A percentile compares a stretch with the other conserved stretches of the same genome.
phyloP scores from a whole-genome alignment of 1,140 invertebrate genomes.

The Drosophila watanabei region DNA sequence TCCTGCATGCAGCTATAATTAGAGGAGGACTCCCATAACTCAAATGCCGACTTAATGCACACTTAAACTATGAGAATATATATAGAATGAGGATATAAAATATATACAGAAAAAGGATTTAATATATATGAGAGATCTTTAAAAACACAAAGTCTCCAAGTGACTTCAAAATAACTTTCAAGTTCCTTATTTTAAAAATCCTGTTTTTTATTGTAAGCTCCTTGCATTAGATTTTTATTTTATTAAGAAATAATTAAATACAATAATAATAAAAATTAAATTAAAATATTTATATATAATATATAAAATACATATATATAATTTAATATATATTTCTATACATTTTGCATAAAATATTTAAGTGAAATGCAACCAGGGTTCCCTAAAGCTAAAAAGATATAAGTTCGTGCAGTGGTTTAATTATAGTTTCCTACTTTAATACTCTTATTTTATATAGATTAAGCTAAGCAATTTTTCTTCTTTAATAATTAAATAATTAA shows the following conservation, averaged over 20 bases:
- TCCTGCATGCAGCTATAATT: constrained; percentile 13
- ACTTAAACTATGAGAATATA: neutral
- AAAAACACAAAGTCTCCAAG: no score
- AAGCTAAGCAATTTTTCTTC: no score
- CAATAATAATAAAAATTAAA: neutral
- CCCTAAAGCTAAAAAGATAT: no score
- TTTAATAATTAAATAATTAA: no score
- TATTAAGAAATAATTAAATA: neutral
- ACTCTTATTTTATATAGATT: no score
- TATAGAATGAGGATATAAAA: neutral
- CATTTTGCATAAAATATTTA: no score
- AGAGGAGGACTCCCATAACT: neutral
- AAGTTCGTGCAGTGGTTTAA: no score
- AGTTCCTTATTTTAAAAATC: neutral
- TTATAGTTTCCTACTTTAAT: no score
- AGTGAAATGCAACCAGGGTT: no score
- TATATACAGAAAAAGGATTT: neutral
- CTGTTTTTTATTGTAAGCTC: neutral
- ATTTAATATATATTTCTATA: no score
- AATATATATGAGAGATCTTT: neutral
- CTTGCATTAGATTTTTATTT: neutral
- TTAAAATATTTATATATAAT: no score
- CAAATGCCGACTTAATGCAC: neutral
- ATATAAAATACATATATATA: neutral
- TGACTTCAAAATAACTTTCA: no score